These are phyloP conservation scores for Scaptomyza polygonia DNA, from an alignment of 2,888 invertebrate genomes.

Conservation along the genomic window DNA sequence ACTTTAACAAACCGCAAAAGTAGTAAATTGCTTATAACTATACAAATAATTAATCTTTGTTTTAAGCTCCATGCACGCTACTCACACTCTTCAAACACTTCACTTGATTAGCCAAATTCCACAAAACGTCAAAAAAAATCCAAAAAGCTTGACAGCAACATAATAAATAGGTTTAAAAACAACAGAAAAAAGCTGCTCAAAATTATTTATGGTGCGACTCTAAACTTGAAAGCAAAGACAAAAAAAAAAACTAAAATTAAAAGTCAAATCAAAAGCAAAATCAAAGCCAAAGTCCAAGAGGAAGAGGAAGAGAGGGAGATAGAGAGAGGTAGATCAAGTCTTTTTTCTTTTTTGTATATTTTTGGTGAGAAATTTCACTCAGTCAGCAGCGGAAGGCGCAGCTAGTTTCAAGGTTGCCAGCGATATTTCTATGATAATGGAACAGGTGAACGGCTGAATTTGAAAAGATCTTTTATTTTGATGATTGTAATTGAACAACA, in stretches of 20 bases:
- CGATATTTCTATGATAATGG: slow-evolving; percentile 53
- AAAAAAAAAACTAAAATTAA: slow-evolving; percentile 22
- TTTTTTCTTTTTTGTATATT: not conserved
- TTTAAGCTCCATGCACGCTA: not conserved
- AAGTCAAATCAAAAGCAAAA: slow-evolving; percentile 36
- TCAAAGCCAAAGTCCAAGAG: slow-evolving; percentile 14
- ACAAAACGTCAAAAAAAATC: slow-evolving; percentile 20
- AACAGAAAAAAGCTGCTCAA: slow-evolving; percentile 38
- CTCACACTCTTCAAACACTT: slow-evolving; percentile 36
- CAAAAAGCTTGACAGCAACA: slow-evolving; percentile 42
- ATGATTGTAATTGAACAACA: slow-evolving; percentile 31
- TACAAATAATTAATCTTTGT: not conserved
- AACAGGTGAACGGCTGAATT: slow-evolving; percentile 36
- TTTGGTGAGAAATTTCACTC: slow-evolving; percentile 70
- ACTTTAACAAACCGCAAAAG: not conserved
- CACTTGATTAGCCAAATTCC: slow-evolving; percentile 68
- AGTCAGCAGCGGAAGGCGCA: slow-evolving; percentile 50
- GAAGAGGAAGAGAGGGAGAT: too few relatives aligned
- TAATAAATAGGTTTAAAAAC: slow-evolving; percentile 53
- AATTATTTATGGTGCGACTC: slow-evolving; percentile 66
- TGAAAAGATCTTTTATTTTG: slow-evolving; percentile 31
- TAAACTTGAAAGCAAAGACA: slow-evolving; percentile 64
- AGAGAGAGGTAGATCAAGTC: slow-evolving; percentile 1
- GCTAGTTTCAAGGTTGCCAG: slow-evolving; percentile 61
- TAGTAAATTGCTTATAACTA: not conserved